Percentiles rank a stretch among this genome's conserved stretches.
Conservation (phyloP, 2,888 invertebrate species). For the Ennomos erosarius region DNA sequence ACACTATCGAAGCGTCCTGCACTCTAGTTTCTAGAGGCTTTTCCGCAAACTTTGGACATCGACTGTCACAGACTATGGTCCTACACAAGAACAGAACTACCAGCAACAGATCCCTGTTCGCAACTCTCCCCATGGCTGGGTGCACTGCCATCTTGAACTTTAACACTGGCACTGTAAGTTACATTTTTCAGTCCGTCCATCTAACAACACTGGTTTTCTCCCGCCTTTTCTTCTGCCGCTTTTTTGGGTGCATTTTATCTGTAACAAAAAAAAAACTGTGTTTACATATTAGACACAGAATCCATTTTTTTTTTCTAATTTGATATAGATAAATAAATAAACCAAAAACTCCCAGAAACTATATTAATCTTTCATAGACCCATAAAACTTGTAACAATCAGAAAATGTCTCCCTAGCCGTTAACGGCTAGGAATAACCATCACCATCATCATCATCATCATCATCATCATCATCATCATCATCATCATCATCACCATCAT, state of each 20-base stretch:
- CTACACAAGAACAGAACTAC: conserved; percentile 72
- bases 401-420: too few relatives aligned
- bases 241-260: conserved; percentile 76
- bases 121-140: conserved; percentile 60
- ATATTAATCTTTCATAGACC: too few relatives aligned
- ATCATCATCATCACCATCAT: too few relatives aligned
- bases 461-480: too few relatives aligned
- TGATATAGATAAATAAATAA: too few relatives aligned
- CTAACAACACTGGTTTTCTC: conserved; percentile 64
- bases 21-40: conserved; percentile 82
- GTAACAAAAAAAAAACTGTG: conserved; percentile 59
- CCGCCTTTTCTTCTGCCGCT: conserved; percentile 72
- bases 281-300: conserved; percentile 22
- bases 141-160: conserved; percentile 64
- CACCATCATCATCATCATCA: too few relatives aligned
- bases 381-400: too few relatives aligned
- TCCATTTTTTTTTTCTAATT: too few relatives aligned
- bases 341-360: too few relatives aligned
- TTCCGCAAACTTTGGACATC: conserved; percentile 81
- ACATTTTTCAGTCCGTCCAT: conserved; percentile 70
- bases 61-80: conserved; percentile 81
- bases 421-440: too few relatives aligned
- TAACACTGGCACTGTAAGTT: conserved; percentile 48
- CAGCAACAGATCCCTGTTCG: conserved; percentile 68
- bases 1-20: conserved; percentile 82